phyloP scores from a whole-genome alignment of 2,797 vertebrate genomes.

The Sebastes reedi region DNA sequence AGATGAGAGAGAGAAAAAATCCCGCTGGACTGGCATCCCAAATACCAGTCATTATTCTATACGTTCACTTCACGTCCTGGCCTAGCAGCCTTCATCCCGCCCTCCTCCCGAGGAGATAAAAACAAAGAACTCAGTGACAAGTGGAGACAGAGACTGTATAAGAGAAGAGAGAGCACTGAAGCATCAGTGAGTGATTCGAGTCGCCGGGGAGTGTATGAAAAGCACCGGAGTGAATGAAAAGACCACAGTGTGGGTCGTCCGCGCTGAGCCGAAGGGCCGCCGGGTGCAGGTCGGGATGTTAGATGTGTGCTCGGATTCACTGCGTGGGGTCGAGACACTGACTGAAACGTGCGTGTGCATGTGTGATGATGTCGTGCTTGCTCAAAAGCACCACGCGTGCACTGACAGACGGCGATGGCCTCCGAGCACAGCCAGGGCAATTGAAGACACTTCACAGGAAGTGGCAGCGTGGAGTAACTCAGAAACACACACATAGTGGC shows the following conservation, averaged over 20 bases:
- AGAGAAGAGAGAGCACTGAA: constrained; percentile 33
- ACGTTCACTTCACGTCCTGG: constrained; percentile 47
- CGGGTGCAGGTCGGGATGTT: constrained; percentile 3
- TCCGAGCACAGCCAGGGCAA: constrained; percentile 55
- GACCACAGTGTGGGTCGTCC: constrained; percentile 44
- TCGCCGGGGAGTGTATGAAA: constrained; percentile 53
- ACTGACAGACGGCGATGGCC: constrained; percentile 47
- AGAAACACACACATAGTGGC: constrained; percentile 30
- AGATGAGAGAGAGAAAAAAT: constrained; percentile 3
- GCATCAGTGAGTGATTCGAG: constrained; percentile 48
- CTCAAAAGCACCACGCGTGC: not conserved
- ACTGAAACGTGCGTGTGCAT: not conserved
- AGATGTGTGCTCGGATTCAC: constrained; percentile 20
- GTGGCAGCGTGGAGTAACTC: constrained; percentile 32
- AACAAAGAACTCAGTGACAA: constrained; percentile 71
- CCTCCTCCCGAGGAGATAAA: constrained; percentile 32
- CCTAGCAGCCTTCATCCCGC: constrained; percentile 51
- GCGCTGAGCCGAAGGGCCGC: not conserved
- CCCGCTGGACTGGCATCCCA: constrained; percentile 8
- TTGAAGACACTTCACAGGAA: constrained; percentile 61
- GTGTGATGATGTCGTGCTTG: not conserved
- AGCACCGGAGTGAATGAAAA: constrained; percentile 55
- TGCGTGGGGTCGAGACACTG: constrained; percentile 12
- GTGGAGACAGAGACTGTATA: constrained; percentile 44
- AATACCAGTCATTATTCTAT: constrained; percentile 25